Conservation (phyloP, 1,140 invertebrate genomes). For the Tetramorium alpestre region DNA sequence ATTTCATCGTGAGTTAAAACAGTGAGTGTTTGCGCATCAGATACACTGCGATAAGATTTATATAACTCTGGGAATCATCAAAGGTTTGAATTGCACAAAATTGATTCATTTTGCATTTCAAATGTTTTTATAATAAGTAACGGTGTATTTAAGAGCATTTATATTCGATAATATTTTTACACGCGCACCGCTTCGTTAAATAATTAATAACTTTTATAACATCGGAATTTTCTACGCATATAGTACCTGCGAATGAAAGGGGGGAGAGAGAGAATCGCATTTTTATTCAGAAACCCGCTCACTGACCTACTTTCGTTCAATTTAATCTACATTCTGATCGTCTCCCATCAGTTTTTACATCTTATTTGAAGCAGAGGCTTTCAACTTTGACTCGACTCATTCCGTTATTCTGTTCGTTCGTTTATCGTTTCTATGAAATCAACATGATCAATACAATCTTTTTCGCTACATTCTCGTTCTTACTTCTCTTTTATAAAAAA, state of each 20-base stretch:
- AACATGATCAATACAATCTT: background rate
- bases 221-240: background rate
- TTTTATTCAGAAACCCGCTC: conserved; percentile 29
- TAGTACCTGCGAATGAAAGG: background rate
- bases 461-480: background rate
- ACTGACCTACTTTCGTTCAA: conserved; percentile 40
- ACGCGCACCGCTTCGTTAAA: background rate
- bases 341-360: conserved; percentile 27
- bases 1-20: background rate
- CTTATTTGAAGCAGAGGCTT: conserved; percentile 29
- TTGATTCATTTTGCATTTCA: background rate
- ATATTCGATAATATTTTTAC: conserved; percentile 1
- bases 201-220: background rate
- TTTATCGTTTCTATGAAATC: conserved; percentile 3
- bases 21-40: background rate
- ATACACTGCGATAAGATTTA: background rate
- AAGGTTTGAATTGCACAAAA: background rate
- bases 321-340: conserved; percentile 33
- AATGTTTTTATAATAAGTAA: background rate
- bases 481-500: background rate
- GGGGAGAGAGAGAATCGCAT: background rate
- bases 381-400: conserved; percentile 2
- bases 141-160: background rate
- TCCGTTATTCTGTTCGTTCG: background rate
- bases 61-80: background rate